Evolutionary conservation across 2,797 vertebrate genomes (phyloP), one percentile per base, ranked within the genome.

Genomic region (Aselliscus stoliczkanus): DNA sequence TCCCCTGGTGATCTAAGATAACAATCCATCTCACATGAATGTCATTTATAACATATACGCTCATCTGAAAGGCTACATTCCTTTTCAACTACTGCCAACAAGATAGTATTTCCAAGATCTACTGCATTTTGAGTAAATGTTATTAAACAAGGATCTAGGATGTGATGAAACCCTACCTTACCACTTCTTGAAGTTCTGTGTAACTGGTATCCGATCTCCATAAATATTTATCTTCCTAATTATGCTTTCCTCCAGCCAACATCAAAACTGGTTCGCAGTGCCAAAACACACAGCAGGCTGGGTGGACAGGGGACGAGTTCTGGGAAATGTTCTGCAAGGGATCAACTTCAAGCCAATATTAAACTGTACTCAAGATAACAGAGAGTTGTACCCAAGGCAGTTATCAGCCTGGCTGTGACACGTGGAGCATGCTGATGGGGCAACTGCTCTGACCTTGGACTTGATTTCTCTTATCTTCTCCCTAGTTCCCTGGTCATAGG

Each of bases 151-250:
- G 56, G 80, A 60, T 91, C 34, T 23, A 44, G 65, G 75, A 76
- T 39, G 7, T 1, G 12, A 76, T 77, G 70, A 93, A 87, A 37
- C 34, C 34, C 72, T 20, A 54, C 4, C 14, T 0, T 29, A 52
- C 1, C 60, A 69, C 47, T 52, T 21, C 69, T 91, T 67, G 18
- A 90, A 95, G 52, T 80, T 58, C 56, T 20, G 25, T 77, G 5
- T 88, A 88, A 90, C 44, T 25, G 91, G 23, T 47, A 73, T 95
- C 54, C 44, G 4, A 86, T 90, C 77, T 90, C 54, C 79, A 20
- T 91, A 92, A 54, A 80, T 92, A 86, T 87, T 96, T 97, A 58
- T 77, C 95, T 97, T 96, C 80, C 81, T 96, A 91, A 89, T 95
- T 95, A 83, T 25, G 69, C 77, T 93, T 96, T 93, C 90, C 92